Base-by-base conservation (phyloP, 2,797 vertebrate species). In the Smutsia temminckii region DNA sequence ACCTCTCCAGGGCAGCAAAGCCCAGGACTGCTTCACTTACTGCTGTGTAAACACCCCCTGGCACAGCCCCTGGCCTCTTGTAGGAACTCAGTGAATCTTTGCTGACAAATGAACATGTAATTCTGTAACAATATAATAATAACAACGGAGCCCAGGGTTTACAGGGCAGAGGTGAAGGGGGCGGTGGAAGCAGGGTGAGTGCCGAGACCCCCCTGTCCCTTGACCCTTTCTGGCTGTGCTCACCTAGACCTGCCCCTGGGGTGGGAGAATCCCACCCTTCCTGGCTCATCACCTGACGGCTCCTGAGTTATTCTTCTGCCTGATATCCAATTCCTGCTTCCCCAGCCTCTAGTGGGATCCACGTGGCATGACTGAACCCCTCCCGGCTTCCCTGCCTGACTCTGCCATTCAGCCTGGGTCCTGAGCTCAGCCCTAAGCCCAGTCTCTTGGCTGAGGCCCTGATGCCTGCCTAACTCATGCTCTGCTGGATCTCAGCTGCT, bases 281-380 rank as follows among this genome's bases (percentile, higher is more conserved):
- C 29, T 63, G 46, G 37, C 21, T 55, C 32, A 34, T 10, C 1
- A 6, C 8, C 53, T 13, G 40, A 9, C 14, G 27, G 11, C 40
- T 10, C 17, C 53, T 12, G 71, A 59, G 5, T 61, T 34, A n/a
- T 16, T 55, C 18, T 34, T 64, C 79, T 42, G 74, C 29, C 12
- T 20, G 16, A 5, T 14, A 8, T 16, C 37, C 16, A 12, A 0
- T 27, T 57, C 37, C 46, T 0, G 0, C 18, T 9, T 27, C 75
- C 9, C 5, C 16, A 9, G 27, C 23, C 29, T 29, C 49, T 25
- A 1, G 9, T 32, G 40, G 14, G 57, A 21, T 3, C 51, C 55
- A 1, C 5, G 1, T 12, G 64, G 23, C 23, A 37, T 9, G 37
- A 64, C 46, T 23, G 14, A 6, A 29, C 10, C 18, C 42, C 18